A percentile compares a stretch with the other conserved stretches of the same genome.
Evolutionary conservation across 2,113 vertebrate genomes (phyloP).

Genomic region (Cervus canadensis): DNA sequence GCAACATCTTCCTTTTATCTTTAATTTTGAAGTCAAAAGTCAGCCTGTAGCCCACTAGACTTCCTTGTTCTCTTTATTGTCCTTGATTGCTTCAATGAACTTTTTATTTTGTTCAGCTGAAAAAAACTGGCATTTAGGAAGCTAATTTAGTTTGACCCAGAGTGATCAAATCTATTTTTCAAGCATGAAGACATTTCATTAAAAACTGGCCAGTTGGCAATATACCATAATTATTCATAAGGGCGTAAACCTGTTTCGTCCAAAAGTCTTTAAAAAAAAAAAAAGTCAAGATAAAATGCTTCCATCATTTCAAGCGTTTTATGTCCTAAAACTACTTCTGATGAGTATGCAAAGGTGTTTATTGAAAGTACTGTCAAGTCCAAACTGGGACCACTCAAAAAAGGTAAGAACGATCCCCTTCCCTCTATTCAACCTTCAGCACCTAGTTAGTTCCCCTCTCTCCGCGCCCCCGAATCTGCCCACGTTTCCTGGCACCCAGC

Average conservation of each 20-base stretch:
- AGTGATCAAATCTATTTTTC: not conserved
- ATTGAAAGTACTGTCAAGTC: not conserved
- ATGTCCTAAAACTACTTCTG: not conserved
- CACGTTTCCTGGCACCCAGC: not conserved
- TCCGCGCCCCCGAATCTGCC: not conserved
- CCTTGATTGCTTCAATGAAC: not conserved
- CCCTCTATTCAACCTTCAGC: not conserved
- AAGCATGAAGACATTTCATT: not conserved
- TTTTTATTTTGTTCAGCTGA: not conserved
- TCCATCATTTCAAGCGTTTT: not conserved
- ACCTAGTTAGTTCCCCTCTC: no score
- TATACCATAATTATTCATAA: not conserved
- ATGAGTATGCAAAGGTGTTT: not conserved
- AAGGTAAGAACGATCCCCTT: not conserved
- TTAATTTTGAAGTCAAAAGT: not conserved
- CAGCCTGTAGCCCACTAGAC: not conserved
- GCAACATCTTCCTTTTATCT: not conserved
- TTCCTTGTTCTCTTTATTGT: not conserved
- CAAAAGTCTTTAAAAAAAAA: not conserved
- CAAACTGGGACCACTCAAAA: not conserved
- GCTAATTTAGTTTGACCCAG: not conserved
- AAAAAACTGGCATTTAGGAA: not conserved
- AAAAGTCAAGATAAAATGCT: not conserved
- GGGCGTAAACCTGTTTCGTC: not conserved
- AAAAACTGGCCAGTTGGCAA: not conserved